Percentiles rank a stretch among this genome's conserved stretches.
phyloP scores from a whole-genome alignment of 2,888 invertebrate genomes.

The Drosophila quinaria region DNA sequence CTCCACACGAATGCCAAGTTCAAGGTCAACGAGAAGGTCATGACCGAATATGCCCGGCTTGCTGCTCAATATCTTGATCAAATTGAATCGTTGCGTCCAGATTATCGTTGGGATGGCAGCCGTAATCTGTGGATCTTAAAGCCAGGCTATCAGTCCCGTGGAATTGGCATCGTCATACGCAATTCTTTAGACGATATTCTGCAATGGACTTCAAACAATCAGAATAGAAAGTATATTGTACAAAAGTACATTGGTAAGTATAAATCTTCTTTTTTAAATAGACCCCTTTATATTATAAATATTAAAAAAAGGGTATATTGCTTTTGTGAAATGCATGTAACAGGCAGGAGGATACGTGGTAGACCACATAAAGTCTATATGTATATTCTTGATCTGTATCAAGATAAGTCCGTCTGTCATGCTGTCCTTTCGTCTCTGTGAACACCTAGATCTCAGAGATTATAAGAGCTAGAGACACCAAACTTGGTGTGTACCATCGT shows the following conservation, averaged over 20 bases:
- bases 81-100: conserved; percentile 88
- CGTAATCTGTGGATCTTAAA: conserved; percentile 96
- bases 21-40: conserved; percentile 60
- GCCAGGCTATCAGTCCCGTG: conserved; percentile 93
- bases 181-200: conserved; percentile 91
- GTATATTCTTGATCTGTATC: too few relatives aligned
- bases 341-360: too few relatives aligned
- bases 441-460: too few relatives aligned
- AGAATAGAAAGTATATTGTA: conserved; percentile 90
- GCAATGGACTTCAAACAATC: conserved; percentile 87
- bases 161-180: conserved; percentile 93
- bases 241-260: conserved; percentile 95
- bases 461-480: too few relatives aligned
- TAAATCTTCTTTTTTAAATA: background rate
- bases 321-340: too few relatives aligned
- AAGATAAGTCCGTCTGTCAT: too few relatives aligned
- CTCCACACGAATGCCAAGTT: conserved; percentile 81
- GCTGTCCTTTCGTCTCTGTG: too few relatives aligned
- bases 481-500: too few relatives aligned
- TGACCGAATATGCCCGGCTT: conserved; percentile 76
- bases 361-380: too few relatives aligned
- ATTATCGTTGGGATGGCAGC: conserved; percentile 91
- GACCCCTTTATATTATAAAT: too few relatives aligned
- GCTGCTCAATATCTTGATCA: conserved; percentile 88
- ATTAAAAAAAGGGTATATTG: too few relatives aligned